Evolutionary conservation across 2,113 vertebrate genomes (phyloP), one percentile per base, ranked within the genome.

Genomic region (Rhadina sibilatrix): DNA sequence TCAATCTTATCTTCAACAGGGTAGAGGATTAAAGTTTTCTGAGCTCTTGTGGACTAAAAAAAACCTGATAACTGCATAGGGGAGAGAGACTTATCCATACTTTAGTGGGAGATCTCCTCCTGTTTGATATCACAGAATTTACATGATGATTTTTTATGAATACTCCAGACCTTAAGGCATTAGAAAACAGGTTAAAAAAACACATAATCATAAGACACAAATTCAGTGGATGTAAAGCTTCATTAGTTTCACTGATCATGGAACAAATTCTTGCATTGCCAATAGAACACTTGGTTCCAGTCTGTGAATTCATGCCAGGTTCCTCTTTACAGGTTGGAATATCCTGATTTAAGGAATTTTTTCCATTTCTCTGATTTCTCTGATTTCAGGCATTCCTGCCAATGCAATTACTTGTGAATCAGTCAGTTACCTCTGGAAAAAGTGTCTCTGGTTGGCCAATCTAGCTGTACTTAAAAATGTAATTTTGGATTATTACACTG

Each of bases 331-430:
- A 78, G 60, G 14, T 23, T 93, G 66, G 46, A 90, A 93, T 68
- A 89, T 38, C 18, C 30, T 25, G 49, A 81, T 81, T 90, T 75
- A 93, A 86, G 60, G 47, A 91, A 10, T 88, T 85, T 96, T 96
- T 95, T 83, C 59, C 11, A 44, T 70, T 93, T 86, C 27, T 89
- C 59, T 87, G 65, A 72, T 83, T 96, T 87, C 25, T 76, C 60
- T 79, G 49, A 85, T 84, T 94, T 87, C 59, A 91, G 86, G 14
- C 6, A n/a, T n/a, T 77, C 31, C 71, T 83, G 71, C 40, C 68
- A 83, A 52, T 56, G 6, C 37, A 83, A 56, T 88, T 90, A 60
- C 38, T 72, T 3, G 2, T 46, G 47, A 91, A 63, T 66, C 90
- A 53, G 49, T 91, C 30, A 54, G 54, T 22, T 80, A 85, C 16